These are phyloP conservation scores for Chauna torquata DNA, from an alignment of 2,113 vertebrate genomes.

Conservation along the genomic window DNA sequence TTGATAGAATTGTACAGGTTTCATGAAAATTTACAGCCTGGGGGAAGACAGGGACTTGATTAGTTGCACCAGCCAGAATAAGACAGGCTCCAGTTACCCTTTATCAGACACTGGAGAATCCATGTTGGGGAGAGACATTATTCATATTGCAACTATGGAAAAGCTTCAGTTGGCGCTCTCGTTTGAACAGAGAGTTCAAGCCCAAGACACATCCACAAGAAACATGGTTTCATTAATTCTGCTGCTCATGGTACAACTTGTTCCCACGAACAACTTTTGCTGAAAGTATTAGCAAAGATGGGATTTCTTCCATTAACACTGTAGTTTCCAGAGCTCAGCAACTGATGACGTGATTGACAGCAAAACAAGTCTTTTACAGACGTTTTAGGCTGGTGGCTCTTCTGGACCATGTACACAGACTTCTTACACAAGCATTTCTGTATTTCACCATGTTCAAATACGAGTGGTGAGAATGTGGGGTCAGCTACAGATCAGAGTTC, in stretches of 20 bases:
- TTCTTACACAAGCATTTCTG: neutral
- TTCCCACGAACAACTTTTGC: neutral
- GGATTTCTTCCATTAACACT: neutral
- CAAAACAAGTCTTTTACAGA: neutral
- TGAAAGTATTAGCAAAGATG: neutral
- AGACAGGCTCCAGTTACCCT: neutral
- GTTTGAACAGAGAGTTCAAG: neutral
- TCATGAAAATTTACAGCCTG: slow-evolving; percentile 23
- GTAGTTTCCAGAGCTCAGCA: neutral
- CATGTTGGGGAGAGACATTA: neutral
- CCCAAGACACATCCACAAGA: neutral
- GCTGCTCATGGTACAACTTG: neutral
- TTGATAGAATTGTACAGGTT: neutral
- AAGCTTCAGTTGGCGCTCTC: neutral
- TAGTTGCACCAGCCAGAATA: neutral
- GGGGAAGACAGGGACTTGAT: neutral
- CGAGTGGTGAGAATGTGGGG: rapidly evolving
- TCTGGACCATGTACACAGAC: neutral
- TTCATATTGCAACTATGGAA: neutral
- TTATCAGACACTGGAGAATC: neutral
- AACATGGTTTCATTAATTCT: neutral
- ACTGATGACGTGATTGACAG: neutral
- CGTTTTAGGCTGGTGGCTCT: neutral
- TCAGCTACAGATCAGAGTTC: neutral
- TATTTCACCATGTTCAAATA: neutral